Base-by-base conservation (phyloP, 2,888 invertebrate genomes). In the Odontothrips loti region DNA sequence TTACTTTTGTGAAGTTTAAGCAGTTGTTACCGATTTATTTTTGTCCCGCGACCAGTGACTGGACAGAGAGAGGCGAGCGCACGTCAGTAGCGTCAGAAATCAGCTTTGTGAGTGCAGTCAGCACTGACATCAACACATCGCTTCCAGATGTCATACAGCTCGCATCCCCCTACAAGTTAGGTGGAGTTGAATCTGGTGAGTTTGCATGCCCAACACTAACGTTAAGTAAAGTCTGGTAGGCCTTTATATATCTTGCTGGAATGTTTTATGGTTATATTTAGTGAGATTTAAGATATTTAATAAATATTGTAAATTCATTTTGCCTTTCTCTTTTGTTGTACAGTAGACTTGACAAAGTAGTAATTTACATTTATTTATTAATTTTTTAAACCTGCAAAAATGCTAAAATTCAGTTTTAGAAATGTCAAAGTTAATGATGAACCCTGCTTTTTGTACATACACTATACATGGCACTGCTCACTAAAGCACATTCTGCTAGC, bases 71-170 rank as follows among this genome's bases (percentile, higher is more conserved):
- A 27, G 68, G 68, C 8, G 68, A 75, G 23, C 68, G 68, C 23
- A 75, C 23, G 12, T 75, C 68, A 1, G 68, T 75, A 1, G 68
- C 68, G 8, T 75, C 68, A 0, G 68, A 75, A 12, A 75, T 12
- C 23, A 75, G 68, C 68, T 75, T 75, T 75, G 68, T 75, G 11
- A 75, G 79, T 20, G 29, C 58, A 2, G 27, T 80, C 47, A 80
- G 68, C 29, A 79, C 79, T n/a, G 78, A 51, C 78, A 43, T 43
- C 34, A 80, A 81, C 34, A 23, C 81, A 10, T 81, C 82, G 47
- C 80, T 84, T 29, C 84, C 84, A 15, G 83, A 83, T 82, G 81
- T 83, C 34, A 80, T 84, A 29, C 83, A 82, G 78, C 83, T 81
- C 15, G 83, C 58, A 20, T 58, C 58, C 20, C 58, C 58, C 34